Conservation (phyloP, 2,113 vertebrate genomes). For the Alligator mississippiensis region DNA sequence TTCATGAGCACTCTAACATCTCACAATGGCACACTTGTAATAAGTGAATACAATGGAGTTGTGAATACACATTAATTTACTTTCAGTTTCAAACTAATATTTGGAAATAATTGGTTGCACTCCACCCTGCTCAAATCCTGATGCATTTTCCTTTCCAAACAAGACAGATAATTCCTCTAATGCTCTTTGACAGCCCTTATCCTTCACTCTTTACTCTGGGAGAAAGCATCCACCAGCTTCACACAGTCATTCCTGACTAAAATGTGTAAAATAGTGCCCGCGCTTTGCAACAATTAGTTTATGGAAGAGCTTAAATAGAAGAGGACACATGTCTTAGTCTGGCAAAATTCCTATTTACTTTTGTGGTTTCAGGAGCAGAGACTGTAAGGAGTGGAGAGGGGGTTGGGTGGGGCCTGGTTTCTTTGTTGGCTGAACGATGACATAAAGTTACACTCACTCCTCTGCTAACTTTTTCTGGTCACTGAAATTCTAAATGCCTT, state of each 20-base stretch:
- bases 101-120: not conserved
- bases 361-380: not conserved
- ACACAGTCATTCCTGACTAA: not conserved
- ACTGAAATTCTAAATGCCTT: conserved; percentile 47
- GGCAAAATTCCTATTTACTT: not conserved
- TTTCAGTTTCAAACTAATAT: not conserved
- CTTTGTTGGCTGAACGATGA: not conserved
- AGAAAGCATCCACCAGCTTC: not conserved
- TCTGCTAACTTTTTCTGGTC: conserved; percentile 15
- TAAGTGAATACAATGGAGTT: not conserved
- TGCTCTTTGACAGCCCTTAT: accelerated
- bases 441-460: conserved; percentile 17
- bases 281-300: not conserved
- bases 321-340: not conserved
- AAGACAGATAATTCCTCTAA: accelerated
- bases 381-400: not conserved
- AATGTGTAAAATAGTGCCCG: not conserved
- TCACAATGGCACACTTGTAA: accelerated
- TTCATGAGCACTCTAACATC: accelerated
- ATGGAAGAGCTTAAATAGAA: not conserved
- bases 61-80: not conserved
- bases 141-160: not conserved
- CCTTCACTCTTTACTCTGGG: not conserved
- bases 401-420: not conserved
- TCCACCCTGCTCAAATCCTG: not conserved